Percentiles rank a stretch among this genome's conserved stretches.
Conservation (phyloP, 1,140 invertebrate species). For the Drosophila subpulchrella region DNA sequence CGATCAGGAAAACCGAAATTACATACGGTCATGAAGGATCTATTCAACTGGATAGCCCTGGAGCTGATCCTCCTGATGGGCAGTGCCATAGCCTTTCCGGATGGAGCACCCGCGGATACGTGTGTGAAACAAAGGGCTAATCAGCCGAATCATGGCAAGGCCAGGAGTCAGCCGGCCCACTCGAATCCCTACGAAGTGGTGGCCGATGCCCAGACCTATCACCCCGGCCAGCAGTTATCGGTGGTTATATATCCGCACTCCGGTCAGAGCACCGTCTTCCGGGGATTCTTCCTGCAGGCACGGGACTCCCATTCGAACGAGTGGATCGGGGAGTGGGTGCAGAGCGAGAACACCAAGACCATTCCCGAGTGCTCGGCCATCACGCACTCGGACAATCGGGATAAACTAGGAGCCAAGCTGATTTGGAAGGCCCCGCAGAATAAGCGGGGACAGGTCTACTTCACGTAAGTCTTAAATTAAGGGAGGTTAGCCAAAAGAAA, state of each 20-base stretch:
- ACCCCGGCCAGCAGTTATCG: conserved; percentile 88
- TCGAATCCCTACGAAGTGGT: conserved; percentile 88
- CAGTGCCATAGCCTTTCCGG: conserved; percentile 86
- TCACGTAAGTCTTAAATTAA: conserved; percentile 87
- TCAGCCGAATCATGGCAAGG: conserved; percentile 90
- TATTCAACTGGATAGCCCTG: conserved; percentile 11
- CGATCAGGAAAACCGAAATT: conserved; percentile 20
- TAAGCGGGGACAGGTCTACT: conserved; percentile 89
- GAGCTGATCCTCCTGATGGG: conserved; percentile 30
- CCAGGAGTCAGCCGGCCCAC: conserved; percentile 87
- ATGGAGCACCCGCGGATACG: conserved; percentile 91
- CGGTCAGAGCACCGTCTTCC: conserved; percentile 86
- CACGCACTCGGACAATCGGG: conserved; percentile 91
- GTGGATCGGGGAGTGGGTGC: conserved; percentile 90
- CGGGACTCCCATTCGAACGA: conserved; percentile 88
- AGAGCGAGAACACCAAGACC: conserved; percentile 89
- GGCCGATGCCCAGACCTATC: conserved; percentile 87
- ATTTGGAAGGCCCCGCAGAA: conserved; percentile 90
- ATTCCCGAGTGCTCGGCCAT: conserved; percentile 91
- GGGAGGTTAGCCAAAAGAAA: too few relatives aligned
- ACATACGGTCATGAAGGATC: conserved; percentile 41
- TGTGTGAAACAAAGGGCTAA: conserved; percentile 90
- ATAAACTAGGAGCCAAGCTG: conserved; percentile 89
- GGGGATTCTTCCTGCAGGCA: conserved; percentile 93
- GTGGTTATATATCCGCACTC: conserved; percentile 68